Conservation (phyloP, 2,888 invertebrate genomes). For the Drosophila greeni region DNA sequence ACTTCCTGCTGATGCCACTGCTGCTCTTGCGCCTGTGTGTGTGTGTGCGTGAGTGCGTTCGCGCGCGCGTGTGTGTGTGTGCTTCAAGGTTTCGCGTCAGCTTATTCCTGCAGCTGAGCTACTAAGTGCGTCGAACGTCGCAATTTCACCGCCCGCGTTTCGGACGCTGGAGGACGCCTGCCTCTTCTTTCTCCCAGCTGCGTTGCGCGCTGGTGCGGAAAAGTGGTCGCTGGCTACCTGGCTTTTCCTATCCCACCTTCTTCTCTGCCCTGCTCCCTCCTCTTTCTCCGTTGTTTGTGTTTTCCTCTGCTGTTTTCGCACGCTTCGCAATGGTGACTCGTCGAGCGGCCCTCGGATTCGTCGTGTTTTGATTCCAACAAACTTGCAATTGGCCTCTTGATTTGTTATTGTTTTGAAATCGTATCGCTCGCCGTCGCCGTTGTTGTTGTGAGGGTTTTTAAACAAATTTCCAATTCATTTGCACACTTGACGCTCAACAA, state of each 20-base stretch:
- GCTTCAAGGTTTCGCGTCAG: slow-evolving; percentile 38
- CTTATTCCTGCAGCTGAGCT: slow-evolving; percentile 51
- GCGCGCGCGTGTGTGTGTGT: slow-evolving; percentile 8
- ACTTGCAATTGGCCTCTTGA: slow-evolving; percentile 17
- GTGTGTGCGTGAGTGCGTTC: slow-evolving; percentile 7
- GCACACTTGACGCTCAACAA: slow-evolving; percentile 69
- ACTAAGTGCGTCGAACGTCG: slow-evolving; percentile 24
- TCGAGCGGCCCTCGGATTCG: background rate
- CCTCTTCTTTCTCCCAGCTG: slow-evolving; percentile 9
- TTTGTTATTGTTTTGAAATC: slow-evolving; percentile 35
- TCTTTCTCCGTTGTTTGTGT: slow-evolving; percentile 17
- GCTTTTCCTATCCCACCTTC: slow-evolving; percentile 17
- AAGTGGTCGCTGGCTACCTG: slow-evolving; percentile 11
- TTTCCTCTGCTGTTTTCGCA: slow-evolving; percentile 30
- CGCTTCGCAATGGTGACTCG: slow-evolving; percentile 14
- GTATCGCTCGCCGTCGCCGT: slow-evolving; percentile 25
- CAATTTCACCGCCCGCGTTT: slow-evolving; percentile 25
- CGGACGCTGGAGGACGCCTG: slow-evolving; percentile 7
- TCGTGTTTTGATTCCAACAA: background rate
- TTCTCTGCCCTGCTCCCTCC: slow-evolving; percentile 4
- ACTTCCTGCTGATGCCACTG: slow-evolving; percentile 1
- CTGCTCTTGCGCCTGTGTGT: slow-evolving; percentile 13
- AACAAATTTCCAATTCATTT: slow-evolving; percentile 67
- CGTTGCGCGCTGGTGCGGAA: slow-evolving; percentile 11
- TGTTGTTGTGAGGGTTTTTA: slow-evolving; percentile 38